Base-by-base conservation (phyloP, 2,888 invertebrate species). In the Dasypolia templi region DNA sequence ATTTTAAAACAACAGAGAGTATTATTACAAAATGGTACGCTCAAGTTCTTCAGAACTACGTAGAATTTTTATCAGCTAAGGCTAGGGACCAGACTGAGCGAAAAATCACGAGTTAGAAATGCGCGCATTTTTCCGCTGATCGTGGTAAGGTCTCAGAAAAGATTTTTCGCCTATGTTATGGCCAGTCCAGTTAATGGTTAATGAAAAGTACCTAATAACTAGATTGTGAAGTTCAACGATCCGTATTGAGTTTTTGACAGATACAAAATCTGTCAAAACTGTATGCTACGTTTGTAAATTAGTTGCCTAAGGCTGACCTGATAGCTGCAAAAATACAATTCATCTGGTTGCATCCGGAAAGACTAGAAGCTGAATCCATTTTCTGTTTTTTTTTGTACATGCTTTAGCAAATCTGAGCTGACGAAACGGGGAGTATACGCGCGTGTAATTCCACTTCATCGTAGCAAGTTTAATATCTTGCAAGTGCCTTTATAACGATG, bases 21-120 rank as follows among this genome's bases (percentile, higher is more conserved):
- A 17, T 75, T 75, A 69, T 78, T 78, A 35, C 22, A 46, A 78
- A 3, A 6, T 39, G 19, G 7, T 58, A n/a, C n/a, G 29, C n/a
- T 35, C 1, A 49, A 65, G 12, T 75, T 51, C 26, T 58, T n/a
- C 19, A 12, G n/a, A 56, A 44, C 12, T 22, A 44, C 5, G 22
- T 4, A 14, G 44, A 51, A 6, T 58, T 63, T 61, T 69, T 68
- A 51, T 58, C 56, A 29, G 53, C 7, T 73, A 53, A 39, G 53
- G 6, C 6, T 26, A 4, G 9, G 9, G 32, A 2, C 9, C 14
- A 17, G 19, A 49, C 17, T 39, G 35, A 11, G 22, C 26, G 11
- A 17, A 63, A 19, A n/a, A 44, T 12, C n/a, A 7, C 3, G 11
- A 6, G n/a, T n/a, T n/a, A n/a, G n/a, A 22, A n/a, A 17, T 1